phyloP scores from a whole-genome alignment of 2,113 vertebrate genomes.

The Coregonus clupeaformis region DNA sequence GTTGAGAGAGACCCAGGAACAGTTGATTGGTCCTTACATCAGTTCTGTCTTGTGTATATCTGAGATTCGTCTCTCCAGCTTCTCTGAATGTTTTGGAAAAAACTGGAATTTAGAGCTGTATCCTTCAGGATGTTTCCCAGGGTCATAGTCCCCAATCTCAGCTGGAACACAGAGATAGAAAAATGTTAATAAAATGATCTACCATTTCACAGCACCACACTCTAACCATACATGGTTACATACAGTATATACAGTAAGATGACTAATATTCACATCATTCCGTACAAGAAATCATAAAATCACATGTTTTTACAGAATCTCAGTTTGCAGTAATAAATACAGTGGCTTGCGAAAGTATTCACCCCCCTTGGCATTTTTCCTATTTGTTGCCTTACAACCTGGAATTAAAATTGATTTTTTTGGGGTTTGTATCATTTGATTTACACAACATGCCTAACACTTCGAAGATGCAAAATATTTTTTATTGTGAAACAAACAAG shows the following conservation, averaged over 20 bases:
- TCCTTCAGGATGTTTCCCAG: constrained; percentile 93
- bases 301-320: not conserved
- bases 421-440: no score
- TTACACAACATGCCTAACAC: no score
- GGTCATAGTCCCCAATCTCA: constrained; percentile 95
- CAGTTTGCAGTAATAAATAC: not conserved
- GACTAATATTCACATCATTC: not conserved
- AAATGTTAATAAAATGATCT: not conserved
- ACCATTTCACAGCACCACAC: not conserved
- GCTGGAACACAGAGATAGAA: constrained; percentile 68
- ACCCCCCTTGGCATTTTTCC: no score
- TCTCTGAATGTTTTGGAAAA: constrained; percentile 96
- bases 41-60: constrained; percentile 95
- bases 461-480: no score
- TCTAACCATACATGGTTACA: not conserved
- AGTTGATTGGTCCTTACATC: constrained; percentile 73
- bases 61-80: constrained; percentile 90
- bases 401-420: no score
- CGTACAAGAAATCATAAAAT: no score
- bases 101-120: constrained; percentile 99
- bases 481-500: no score
- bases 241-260: not conserved
- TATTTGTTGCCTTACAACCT: no score
- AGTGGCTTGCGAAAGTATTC: no score
- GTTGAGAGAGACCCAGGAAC: not conserved